Conservation (phyloP, 2,797 vertebrate species). For the Oophaga sylvatica region DNA sequence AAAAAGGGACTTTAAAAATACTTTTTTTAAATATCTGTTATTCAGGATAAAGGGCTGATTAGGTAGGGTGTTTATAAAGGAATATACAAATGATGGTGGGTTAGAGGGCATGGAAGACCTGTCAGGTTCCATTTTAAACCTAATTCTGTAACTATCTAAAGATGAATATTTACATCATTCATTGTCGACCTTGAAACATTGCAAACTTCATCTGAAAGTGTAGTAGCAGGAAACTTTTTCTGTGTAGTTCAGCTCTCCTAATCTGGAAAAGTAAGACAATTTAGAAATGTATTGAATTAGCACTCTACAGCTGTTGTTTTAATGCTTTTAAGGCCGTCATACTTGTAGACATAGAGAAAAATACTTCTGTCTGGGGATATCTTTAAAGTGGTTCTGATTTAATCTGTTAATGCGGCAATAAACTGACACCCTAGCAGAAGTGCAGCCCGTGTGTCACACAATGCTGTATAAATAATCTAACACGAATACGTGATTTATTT, state of each 20-base stretch:
- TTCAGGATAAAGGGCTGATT: no score
- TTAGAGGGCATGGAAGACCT: no score
- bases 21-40: no score
- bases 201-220: slow-evolving; percentile 40
- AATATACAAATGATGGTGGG: no score
- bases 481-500: slow-evolving; percentile 28
- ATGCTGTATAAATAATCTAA: slow-evolving; percentile 20
- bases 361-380: background rate
- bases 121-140: background rate
- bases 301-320: background rate
- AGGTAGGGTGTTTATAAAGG: no score
- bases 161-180: slow-evolving; percentile 52
- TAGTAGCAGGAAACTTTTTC: background rate
- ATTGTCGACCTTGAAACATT: slow-evolving; percentile 17
- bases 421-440: background rate
- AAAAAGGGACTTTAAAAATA: no score
- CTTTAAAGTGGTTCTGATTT: background rate
- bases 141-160: background rate
- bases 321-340: background rate
- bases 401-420: background rate
- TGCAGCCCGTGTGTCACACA: background rate
- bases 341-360: background rate
- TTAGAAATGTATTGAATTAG: background rate
- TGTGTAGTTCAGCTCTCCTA: background rate
- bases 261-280: background rate